Evolutionary conservation across 2,888 invertebrate species (phyloP).

Genomic region (Hirtodrosophila confusa): DNA sequence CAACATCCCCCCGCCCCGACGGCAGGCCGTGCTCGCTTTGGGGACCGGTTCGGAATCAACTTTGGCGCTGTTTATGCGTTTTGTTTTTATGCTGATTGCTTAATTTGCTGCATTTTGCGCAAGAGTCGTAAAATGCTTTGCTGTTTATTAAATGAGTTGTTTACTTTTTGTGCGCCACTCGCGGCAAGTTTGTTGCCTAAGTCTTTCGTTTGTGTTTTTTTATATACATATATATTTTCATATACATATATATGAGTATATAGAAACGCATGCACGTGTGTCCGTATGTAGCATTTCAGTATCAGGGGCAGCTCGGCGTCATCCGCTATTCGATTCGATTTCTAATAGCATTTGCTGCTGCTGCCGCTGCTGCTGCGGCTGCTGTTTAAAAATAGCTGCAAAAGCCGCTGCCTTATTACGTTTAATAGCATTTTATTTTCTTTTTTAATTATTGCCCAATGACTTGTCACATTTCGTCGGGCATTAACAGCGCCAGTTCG

Average conservation of each 20-base stretch:
- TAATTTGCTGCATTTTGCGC: slow-evolving; percentile 81
- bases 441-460: slow-evolving; percentile 80
- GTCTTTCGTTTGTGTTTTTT: slow-evolving; percentile 59
- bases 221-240: not conserved
- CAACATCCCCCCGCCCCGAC: too few relatives aligned
- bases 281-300: slow-evolving; percentile 1
- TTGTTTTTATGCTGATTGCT: slow-evolving; percentile 78
- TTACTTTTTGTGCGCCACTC: slow-evolving; percentile 45
- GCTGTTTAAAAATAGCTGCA: slow-evolving; percentile 55
- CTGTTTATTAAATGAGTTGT: slow-evolving; percentile 61
- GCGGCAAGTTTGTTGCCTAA: slow-evolving; percentile 78
- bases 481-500: slow-evolving; percentile 51
- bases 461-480: slow-evolving; percentile 75
- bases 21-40: not conserved
- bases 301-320: slow-evolving; percentile 24
- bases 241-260: too few relatives aligned
- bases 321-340: slow-evolving; percentile 46
- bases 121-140: slow-evolving; percentile 64
- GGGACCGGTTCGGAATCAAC: slow-evolving; percentile 58
- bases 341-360: slow-evolving; percentile 48
- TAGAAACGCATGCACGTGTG: too few relatives aligned
- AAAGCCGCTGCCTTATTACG: slow-evolving; percentile 73
- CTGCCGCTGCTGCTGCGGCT: slow-evolving; percentile 7
- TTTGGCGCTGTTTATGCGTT: slow-evolving; percentile 57
- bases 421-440: slow-evolving; percentile 76